Base-by-base conservation (phyloP, 2,113 vertebrate species). In the Aptenodytes forsteri region DNA sequence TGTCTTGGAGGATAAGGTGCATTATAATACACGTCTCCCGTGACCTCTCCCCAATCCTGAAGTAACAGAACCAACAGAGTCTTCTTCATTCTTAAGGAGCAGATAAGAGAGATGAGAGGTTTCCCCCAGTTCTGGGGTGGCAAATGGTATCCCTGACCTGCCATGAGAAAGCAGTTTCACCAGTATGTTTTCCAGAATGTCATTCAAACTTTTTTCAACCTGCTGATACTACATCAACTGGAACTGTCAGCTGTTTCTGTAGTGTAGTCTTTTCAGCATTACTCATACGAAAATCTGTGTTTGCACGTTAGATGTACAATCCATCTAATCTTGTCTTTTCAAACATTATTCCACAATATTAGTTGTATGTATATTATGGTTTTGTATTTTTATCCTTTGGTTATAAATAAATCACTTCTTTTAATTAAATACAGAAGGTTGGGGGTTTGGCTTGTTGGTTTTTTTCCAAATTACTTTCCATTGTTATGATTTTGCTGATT, bases 401-500 rank as follows among this genome's bases (percentile, higher is more conserved):
- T 61, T 87, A 14, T 65, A 52, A 80, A 38, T 29, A 83, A 56
- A 70, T 50, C 3, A 44, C n/a, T 80, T 59, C 9, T 83, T 72
- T 84, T 54, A 47, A 61, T 54, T 61, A 79, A 59, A n/a, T n/a
- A 29, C 25, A 46, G 9, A 40, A 32, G 9, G 4, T 8, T 47
- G 5, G 7, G 36, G 11, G 1, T 9, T 65, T 36, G 8, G 34
- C 32, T 54, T 72, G 7, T 16, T n/a, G 15, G 0, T 5, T 56
- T 47, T n/a, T 49, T 42, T 9, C 30, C 9, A 75, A 38, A 66
- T 30, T 25, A 27, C 13, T 54, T 21, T 80, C 10, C 5, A 23
- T 58, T 75, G 8, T 69, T 75, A 54, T 22, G 14, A 44, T 71
- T 65, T 65, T 65, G 16, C 38, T 66, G 36, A n/a, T 18, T 62